Conservation (phyloP, 2,888 invertebrate species). For the Patella depressa region DNA sequence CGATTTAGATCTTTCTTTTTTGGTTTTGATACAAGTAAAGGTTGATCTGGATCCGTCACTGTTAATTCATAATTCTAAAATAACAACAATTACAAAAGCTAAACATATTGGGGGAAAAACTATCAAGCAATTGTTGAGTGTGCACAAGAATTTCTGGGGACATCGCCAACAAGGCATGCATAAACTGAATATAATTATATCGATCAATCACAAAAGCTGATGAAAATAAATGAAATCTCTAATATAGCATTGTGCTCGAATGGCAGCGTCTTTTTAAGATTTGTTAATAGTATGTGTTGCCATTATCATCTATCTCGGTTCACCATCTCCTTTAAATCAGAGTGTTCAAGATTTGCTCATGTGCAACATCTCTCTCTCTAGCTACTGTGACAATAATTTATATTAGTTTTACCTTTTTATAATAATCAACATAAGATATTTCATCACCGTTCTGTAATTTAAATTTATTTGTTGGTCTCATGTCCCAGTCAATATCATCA, state of each 20-base stretch:
- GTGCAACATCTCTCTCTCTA: too few species aligned
- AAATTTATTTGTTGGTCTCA: constrained; percentile 81
- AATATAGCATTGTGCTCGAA: too few species aligned
- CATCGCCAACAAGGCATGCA: too few species aligned
- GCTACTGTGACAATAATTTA: neutral
- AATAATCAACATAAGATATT: constrained; percentile 84
- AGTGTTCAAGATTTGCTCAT: too few species aligned
- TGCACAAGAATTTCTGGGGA: neutral
- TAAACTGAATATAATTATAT: too few species aligned
- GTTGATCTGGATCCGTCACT: constrained; percentile 80
- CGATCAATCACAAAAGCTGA: neutral
- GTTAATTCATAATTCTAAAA: constrained; percentile 77
- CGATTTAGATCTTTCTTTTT: constrained; percentile 77
- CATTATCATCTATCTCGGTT: too few species aligned
- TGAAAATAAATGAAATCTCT: too few species aligned
- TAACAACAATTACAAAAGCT: neutral
- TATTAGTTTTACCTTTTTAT: constrained; percentile 73
- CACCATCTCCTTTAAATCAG: too few species aligned
- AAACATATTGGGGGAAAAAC: neutral
- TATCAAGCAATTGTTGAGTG: neutral
- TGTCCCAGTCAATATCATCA: constrained; percentile 86
- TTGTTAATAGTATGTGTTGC: too few species aligned
- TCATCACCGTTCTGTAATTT: constrained; percentile 63
- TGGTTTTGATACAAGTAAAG: constrained; percentile 81
- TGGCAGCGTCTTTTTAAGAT: too few species aligned